Conservation (phyloP, 2,888 invertebrate genomes). For the Tenthredo distinguenda region DNA sequence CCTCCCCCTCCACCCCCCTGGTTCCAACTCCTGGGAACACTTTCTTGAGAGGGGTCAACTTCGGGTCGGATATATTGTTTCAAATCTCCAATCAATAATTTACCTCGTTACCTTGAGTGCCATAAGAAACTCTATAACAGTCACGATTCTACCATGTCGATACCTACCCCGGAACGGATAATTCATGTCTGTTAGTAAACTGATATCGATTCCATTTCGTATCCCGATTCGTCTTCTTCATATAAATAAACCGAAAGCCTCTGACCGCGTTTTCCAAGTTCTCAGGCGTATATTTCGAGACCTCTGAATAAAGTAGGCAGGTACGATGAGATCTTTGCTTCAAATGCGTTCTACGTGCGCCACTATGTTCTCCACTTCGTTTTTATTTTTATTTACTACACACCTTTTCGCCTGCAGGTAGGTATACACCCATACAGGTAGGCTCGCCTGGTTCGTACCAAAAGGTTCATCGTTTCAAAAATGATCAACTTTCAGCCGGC, state of each 20-base stretch:
- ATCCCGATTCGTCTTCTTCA: conserved; percentile 16
- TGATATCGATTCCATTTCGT: conserved; percentile 25
- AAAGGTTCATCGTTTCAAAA: neutral
- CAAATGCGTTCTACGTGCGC: conserved; percentile 24
- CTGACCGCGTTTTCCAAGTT: conserved; percentile 5
- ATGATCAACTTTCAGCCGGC: neutral
- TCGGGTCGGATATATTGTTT: neutral
- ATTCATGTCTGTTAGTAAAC: conserved; percentile 2
- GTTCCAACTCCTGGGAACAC: neutral
- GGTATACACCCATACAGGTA: neutral
- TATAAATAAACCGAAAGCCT: conserved; percentile 1
- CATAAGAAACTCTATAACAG: neutral
- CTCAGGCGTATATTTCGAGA: conserved; percentile 23
- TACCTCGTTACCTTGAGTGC: conserved; percentile 28
- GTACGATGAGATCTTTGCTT: conserved; percentile 31
- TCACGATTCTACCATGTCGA: neutral
- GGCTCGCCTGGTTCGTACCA: neutral
- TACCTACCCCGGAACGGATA: neutral
- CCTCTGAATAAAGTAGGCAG: conserved; percentile 20
- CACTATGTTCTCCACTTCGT: conserved; percentile 28
- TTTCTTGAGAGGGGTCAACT: neutral
- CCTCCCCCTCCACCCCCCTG: neutral
- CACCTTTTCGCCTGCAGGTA: neutral
- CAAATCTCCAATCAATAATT: conserved; percentile 19
- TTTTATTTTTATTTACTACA: conserved; percentile 21